phyloP scores from a whole-genome alignment of 2,797 vertebrate species.

The Rhabdophis nuchalis region DNA sequence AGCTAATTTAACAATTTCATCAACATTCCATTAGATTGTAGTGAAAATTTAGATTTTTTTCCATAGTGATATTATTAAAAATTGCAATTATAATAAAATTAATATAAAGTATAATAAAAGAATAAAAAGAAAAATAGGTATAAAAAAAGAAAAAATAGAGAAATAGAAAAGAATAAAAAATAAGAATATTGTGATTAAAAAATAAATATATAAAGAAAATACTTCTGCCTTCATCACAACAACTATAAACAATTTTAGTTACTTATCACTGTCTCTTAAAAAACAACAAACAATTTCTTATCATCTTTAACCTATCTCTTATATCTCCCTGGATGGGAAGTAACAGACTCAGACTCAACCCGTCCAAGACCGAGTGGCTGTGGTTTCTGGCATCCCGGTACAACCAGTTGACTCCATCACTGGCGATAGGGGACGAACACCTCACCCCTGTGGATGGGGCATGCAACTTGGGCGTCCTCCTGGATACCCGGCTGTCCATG shows the following conservation, averaged over 20 bases:
- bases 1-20: neutral
- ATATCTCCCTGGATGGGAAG: too few relatives aligned
- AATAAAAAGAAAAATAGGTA: neutral
- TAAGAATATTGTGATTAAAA: neutral
- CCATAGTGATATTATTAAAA: neutral
- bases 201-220: neutral
- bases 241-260: neutral
- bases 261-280: neutral
- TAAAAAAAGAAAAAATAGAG: neutral
- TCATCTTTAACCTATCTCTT: neutral
- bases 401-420: too few relatives aligned
- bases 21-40: neutral
- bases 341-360: too few relatives aligned
- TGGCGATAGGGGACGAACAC: too few relatives aligned
- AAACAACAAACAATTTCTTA: neutral
- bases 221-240: neutral
- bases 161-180: neutral
- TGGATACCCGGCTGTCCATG: too few relatives aligned
- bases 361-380: too few relatives aligned
- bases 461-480: too few relatives aligned
- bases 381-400: too few relatives aligned
- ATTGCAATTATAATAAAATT: neutral
- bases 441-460: too few relatives aligned
- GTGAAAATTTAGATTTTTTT: neutral
- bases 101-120: neutral